Evolutionary conservation across 2,113 vertebrate species (phyloP), one percentile per base, ranked within the genome.

Genomic region (Agapornis roseicollis): DNA sequence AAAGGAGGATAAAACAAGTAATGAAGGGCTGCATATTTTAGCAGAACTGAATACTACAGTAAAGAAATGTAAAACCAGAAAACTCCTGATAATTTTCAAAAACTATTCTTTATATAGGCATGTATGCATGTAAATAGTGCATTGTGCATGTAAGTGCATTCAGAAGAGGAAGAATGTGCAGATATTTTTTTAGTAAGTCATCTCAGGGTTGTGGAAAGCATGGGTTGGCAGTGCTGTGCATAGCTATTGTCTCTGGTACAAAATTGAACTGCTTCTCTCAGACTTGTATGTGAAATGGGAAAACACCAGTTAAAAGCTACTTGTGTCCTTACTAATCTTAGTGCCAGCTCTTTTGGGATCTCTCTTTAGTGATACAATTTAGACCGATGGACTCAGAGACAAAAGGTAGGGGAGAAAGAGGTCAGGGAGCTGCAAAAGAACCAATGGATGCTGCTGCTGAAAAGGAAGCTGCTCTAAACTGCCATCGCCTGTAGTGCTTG

Each of bases 1-100:
- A 83, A 76, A 78, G 52, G 24, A 81, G 24, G n/a, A 41, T 71
- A 71, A 89, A 89, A 87, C 61, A 69, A 82, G 60, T 49, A 68
- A 47, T 42, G 52, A 82, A 78, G 5, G 23, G 24, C 53, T 88
- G 27, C 46, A 19, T 55, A 12, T 50, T 78, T 47, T 63, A 31
- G 24, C 39, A 88, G n/a, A 96, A 29, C 55, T 63, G 39, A 78
- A 71, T 13, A 13, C 9, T 46, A 5, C n/a, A 5, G 11, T 63
- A 29, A 37, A 39, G 25, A 85, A 77, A 33, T 31, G 17, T 61
- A 63, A 79, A 81, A 19, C 17, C 29, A 53, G 69, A 41, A 74
- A 85, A 64, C 29, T 86, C 13, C 52, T 69, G 39, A 17, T 73
- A 12, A 63, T 71, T 90, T 86, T 65, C 42, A 58, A 64, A 84